Evolutionary conservation across 2,797 vertebrate genomes (phyloP).

Genomic region (Phataginus tricuspis): DNA sequence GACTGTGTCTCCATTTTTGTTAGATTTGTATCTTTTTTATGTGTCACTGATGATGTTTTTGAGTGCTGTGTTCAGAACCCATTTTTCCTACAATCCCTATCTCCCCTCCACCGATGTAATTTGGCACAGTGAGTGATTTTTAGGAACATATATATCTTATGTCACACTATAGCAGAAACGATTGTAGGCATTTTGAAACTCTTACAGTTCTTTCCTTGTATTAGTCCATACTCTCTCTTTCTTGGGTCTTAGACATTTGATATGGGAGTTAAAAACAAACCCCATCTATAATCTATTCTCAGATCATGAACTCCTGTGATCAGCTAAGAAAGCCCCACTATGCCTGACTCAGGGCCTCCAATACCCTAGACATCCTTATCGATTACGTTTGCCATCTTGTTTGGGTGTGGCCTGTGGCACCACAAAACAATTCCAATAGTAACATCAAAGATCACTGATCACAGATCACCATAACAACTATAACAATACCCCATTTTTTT

Average conservation of each 20-base stretch:
- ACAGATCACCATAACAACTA: no score
- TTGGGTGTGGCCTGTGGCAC: no score
- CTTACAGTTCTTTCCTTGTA: neutral
- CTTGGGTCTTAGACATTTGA: slow-evolving; percentile 16
- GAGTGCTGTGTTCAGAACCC: neutral
- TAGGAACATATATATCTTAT: neutral
- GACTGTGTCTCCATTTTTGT: neutral
- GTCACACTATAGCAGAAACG: neutral
- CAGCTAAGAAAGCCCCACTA: neutral
- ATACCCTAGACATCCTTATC: neutral
- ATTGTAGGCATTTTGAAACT: neutral
- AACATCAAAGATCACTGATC: no score
- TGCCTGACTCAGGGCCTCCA: neutral
- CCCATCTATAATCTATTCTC: neutral
- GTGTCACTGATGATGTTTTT: neutral
- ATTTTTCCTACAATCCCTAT: neutral
- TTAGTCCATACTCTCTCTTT: neutral
- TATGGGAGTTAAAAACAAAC: neutral
- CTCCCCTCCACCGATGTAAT: neutral
- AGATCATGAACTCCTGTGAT: neutral
- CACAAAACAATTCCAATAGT: no score
- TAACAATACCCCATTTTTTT: neutral
- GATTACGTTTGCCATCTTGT: no score
- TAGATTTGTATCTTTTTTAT: neutral
- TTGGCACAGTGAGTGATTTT: neutral